A percentile compares a stretch with the other conserved stretches of the same genome.
These are phyloP conservation scores for Poecile montanus DNA, from an alignment of 2,797 vertebrate genomes.

Conservation along the genomic window DNA sequence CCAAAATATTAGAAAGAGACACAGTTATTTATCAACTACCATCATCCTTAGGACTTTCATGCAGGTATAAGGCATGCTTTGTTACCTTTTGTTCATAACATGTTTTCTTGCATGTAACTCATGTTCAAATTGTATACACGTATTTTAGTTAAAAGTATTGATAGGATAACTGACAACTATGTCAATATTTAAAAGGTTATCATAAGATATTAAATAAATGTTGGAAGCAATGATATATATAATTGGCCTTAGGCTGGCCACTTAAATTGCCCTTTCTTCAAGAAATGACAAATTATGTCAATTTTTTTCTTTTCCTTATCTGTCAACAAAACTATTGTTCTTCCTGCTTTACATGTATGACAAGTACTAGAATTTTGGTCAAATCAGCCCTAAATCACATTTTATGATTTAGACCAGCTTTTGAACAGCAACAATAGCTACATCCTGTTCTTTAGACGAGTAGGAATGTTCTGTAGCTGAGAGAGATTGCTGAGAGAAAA, in stretches of 20 bases:
- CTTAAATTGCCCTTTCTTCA: background rate
- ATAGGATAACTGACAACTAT: background rate
- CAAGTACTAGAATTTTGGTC: constrained; percentile 14
- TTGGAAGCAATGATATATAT: background rate
- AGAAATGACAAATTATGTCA: background rate
- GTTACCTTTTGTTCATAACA: background rate
- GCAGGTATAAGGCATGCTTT: fast-evolving
- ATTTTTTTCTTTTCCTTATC: background rate
- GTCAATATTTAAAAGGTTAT: background rate
- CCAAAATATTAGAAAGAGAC: background rate
- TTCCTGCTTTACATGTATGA: background rate
- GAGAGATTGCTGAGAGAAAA: constrained; percentile 31
- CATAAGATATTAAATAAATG: background rate
- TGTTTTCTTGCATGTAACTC: background rate
- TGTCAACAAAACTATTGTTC: constrained; percentile 34
- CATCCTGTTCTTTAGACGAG: background rate
- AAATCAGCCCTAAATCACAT: constrained; percentile 32
- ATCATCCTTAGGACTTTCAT: background rate
- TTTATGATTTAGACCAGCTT: constrained; percentile 6
- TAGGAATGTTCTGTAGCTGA: background rate
- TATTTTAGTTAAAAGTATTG: background rate
- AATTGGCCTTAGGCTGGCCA: background rate
- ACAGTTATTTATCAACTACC: background rate
- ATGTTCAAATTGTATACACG: background rate
- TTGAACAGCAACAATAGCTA: background rate